A percentile compares a stretch with the other conserved stretches of the same genome.
phyloP scores from a whole-genome alignment of 1,140 invertebrate genomes.

The Ceratina japonica region DNA sequence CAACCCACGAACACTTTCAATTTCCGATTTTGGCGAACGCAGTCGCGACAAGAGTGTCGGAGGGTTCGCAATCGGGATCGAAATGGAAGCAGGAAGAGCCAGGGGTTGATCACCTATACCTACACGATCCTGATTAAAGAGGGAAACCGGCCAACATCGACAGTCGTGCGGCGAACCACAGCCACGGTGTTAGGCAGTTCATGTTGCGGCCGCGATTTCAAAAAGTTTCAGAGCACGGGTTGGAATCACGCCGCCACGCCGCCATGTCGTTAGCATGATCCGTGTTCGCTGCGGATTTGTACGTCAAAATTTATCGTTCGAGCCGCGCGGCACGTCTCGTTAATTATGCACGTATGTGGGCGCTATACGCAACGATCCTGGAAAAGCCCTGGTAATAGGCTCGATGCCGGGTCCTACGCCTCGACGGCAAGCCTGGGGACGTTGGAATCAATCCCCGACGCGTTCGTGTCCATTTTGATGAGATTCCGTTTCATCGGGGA shows the following conservation, averaged over 20 bases:
- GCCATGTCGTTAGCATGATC: slow-evolving; percentile 59
- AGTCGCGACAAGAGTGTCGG: not conserved
- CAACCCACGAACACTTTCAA: too few species aligned
- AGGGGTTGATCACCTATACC: too few species aligned
- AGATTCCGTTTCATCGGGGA: slow-evolving; percentile 50
- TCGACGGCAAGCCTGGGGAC: slow-evolving; percentile 34
- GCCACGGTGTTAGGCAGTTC: slow-evolving; percentile 59
- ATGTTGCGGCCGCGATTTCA: slow-evolving; percentile 65
- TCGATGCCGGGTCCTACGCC: not conserved
- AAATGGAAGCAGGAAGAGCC: not conserved
- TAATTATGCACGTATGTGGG: slow-evolving; percentile 68
- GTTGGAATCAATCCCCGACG: slow-evolving; percentile 56
- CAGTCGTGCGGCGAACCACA: slow-evolving; percentile 58
- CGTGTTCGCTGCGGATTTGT: slow-evolving; percentile 61
- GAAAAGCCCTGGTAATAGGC: slow-evolving; percentile 50
- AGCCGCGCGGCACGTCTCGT: slow-evolving; percentile 55
- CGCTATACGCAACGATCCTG: slow-evolving; percentile 52
- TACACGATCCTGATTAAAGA: slow-evolving; percentile 15
- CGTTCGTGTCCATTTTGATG: slow-evolving; percentile 55
- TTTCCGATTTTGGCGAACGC: too few species aligned
- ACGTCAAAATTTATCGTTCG: slow-evolving; percentile 67
- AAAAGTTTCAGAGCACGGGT: slow-evolving; percentile 54
- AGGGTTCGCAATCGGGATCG: not conserved
- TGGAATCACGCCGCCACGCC: not conserved
- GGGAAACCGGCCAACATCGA: slow-evolving; percentile 36